Conservation (phyloP, 2,797 vertebrate species). For the Sus cebifrons region DNA sequence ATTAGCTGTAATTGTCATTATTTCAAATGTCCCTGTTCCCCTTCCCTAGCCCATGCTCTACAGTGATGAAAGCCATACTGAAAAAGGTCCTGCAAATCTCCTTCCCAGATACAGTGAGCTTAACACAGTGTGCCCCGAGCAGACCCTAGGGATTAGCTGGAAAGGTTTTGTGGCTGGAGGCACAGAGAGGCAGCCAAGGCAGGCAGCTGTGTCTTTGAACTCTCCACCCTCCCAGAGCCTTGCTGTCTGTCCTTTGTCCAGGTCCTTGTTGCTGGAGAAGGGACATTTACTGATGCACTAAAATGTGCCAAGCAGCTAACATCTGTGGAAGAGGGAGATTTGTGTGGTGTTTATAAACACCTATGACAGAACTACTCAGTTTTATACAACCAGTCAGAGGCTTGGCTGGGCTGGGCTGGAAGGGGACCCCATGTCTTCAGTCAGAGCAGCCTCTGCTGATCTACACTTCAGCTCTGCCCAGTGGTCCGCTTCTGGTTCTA, state of each 20-base stretch:
- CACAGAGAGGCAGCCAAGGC: background rate
- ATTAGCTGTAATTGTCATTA: background rate
- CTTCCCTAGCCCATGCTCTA: conserved; percentile 79
- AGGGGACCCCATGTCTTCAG: background rate
- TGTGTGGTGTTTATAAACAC: background rate
- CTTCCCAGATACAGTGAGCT: conserved; percentile 85
- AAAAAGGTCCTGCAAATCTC: conserved; percentile 68
- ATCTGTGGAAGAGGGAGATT: background rate
- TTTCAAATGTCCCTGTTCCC: background rate
- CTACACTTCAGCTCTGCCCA: conserved; percentile 83
- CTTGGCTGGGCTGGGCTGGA: background rate
- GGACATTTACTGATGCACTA: background rate
- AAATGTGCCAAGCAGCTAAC: background rate
- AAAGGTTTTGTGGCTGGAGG: background rate
- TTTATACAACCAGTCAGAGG: background rate
- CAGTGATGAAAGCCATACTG: conserved; percentile 71
- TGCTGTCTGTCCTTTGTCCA: background rate
- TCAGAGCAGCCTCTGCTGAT: background rate
- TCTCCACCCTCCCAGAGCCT: background rate
- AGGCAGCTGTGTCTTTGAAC: background rate
- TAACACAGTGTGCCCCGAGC: background rate
- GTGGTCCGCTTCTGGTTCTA: conserved; percentile 80
- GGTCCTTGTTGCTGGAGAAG: background rate
- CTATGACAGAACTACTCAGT: background rate
- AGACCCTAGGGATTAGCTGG: background rate